These are phyloP conservation scores for Limenitis camilla DNA, from an alignment of 2,888 invertebrate genomes.

Conservation along the genomic window DNA sequence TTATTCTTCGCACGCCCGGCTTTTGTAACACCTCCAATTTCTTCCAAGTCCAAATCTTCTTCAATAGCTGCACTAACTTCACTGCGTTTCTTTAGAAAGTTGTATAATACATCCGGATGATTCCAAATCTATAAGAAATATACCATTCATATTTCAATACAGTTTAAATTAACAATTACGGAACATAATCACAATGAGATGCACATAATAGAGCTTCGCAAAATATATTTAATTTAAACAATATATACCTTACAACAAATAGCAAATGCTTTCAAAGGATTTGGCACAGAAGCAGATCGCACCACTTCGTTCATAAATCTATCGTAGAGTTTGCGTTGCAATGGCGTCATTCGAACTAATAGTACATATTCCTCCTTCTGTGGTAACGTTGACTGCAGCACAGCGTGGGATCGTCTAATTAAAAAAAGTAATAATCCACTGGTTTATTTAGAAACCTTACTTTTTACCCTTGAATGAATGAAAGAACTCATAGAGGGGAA, in stretches of 20 bases:
- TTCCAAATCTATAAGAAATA: conserved; percentile 84
- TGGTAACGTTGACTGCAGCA: conserved; percentile 92
- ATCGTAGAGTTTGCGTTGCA: conserved; percentile 93
- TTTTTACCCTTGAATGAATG: no score
- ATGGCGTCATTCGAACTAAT: conserved; percentile 89
- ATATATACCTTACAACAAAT: conserved; percentile 92
- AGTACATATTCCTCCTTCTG: conserved; percentile 96
- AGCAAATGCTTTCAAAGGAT: conserved; percentile 97
- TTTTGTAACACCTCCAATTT: conserved; percentile 76
- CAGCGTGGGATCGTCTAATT: conserved; percentile 90
- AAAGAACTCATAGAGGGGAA: no score
- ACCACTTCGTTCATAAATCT: conserved; percentile 95
- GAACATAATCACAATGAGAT: no score
- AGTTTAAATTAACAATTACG: no score
- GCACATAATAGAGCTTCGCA: not conserved
- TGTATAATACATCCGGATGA: conserved; percentile 93
- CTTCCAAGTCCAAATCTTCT: conserved; percentile 87
- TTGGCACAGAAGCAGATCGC: conserved; percentile 88
- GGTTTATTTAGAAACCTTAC: not conserved
- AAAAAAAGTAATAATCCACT: not conserved
- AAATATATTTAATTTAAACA: not conserved
- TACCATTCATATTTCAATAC: not conserved
- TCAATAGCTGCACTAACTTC: conserved; percentile 82
- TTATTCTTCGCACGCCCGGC: conserved; percentile 49
- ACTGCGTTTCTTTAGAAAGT: conserved; percentile 87